Evolutionary conservation across 1,140 invertebrate genomes (phyloP).

Genomic region (Drosophila pectinifera): DNA sequence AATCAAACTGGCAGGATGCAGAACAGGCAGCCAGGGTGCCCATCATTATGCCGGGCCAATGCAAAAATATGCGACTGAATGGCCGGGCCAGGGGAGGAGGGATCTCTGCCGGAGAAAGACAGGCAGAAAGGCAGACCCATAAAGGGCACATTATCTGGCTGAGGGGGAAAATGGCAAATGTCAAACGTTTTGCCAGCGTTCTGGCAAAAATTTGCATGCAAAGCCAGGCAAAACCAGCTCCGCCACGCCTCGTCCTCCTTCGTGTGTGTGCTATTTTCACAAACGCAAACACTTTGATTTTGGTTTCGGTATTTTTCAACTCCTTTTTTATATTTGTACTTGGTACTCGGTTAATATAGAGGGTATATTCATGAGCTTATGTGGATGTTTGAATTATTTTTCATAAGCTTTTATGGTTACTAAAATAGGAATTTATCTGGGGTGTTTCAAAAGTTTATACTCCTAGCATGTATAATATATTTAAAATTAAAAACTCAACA

Average conservation of each 20-base stretch:
- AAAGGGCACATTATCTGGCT: constrained; percentile 71
- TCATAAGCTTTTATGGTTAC: neutral
- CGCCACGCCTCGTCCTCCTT: constrained; percentile 10
- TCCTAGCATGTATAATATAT: too few species aligned
- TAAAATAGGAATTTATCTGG: too few species aligned
- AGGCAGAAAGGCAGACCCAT: constrained; percentile 18
- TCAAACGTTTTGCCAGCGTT: constrained; percentile 76
- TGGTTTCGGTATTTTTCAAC: constrained; percentile 40
- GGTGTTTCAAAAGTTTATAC: neutral
- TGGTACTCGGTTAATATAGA: neutral
- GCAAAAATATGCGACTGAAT: constrained; percentile 56
- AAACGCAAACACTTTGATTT: constrained; percentile 84
- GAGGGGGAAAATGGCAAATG: constrained; percentile 65
- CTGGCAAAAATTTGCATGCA: constrained; percentile 72
- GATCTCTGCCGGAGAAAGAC: constrained; percentile 9
- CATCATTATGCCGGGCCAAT: constrained; percentile 71
- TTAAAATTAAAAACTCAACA: too few species aligned
- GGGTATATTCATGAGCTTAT: neutral
- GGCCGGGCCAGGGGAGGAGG: constrained; percentile 26
- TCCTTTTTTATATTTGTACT: constrained; percentile 18
- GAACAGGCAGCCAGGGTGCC: constrained; percentile 50
- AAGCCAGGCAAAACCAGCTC: constrained; percentile 28
- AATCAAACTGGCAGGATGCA: constrained; percentile 49
- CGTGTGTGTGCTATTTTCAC: constrained; percentile 69
- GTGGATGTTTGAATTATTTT: neutral